Conservation (phyloP, 2,888 invertebrate species). For the Drosophila fulvimacula region DNA sequence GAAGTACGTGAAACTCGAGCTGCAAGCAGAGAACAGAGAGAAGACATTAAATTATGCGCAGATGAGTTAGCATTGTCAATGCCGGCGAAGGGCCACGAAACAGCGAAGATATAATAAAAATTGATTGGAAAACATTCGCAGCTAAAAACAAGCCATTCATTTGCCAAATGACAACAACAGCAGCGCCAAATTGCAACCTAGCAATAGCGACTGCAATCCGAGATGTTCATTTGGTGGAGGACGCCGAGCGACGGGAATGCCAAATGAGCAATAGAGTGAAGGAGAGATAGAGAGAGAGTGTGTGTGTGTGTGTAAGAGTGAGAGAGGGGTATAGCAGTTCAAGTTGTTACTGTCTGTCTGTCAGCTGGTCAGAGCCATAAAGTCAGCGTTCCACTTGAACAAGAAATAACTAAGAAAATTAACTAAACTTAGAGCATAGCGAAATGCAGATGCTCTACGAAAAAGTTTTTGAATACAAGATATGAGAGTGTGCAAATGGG, state of each 20-base stretch:
- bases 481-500: too few relatives aligned
- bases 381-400: conserved; percentile 56
- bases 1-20: conserved; percentile 16
- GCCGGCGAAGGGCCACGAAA: conserved; percentile 45
- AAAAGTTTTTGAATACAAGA: too few relatives aligned
- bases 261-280: conserved; percentile 14
- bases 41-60: conserved; percentile 84
- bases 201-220: conserved; percentile 67
- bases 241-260: conserved; percentile 7
- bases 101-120: conserved; percentile 78
- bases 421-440: not conserved
- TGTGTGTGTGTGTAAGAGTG: not conserved
- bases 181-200: conserved; percentile 67
- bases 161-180: conserved; percentile 75
- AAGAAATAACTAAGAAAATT: conserved; percentile 26
- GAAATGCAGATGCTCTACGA: conserved; percentile 8
- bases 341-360: conserved; percentile 69
- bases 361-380: conserved; percentile 65
- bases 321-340: conserved; percentile 44
- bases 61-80: conserved; percentile 84
- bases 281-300: not conserved
- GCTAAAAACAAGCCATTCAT: conserved; percentile 79
- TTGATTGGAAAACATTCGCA: conserved; percentile 84
- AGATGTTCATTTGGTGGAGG: conserved; percentile 36
- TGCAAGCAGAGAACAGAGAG: conserved; percentile 23